phyloP scores from a whole-genome alignment of 2,113 vertebrate species.

The Oryzias celebensis region DNA sequence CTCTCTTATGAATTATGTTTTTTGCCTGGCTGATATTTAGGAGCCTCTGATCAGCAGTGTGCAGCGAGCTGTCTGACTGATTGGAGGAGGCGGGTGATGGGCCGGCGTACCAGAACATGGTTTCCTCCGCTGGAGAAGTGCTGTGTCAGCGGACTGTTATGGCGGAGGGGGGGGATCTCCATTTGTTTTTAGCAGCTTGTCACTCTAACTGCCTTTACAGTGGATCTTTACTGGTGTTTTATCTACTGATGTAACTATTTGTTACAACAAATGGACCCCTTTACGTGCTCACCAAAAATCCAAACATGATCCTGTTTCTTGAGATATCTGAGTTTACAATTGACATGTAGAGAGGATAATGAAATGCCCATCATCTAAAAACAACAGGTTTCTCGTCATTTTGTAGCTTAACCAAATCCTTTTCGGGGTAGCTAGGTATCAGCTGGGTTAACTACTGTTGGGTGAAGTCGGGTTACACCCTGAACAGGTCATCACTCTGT shows the following conservation, averaged over 20 bases:
- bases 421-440: no score
- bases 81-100: slow-evolving; percentile 20
- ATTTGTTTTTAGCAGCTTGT: slow-evolving; percentile 77
- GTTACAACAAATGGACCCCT: slow-evolving; percentile 59
- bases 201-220: slow-evolving; percentile 61
- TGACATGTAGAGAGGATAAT: no score
- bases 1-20: slow-evolving; percentile 56
- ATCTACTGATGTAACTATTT: slow-evolving; percentile 79
- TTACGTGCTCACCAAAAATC: no score
- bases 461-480: no score
- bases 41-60: slow-evolving; percentile 67
- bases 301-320: no score
- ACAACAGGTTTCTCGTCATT: no score
- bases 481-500: no score
- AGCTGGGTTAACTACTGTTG: no score
- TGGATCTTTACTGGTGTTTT: slow-evolving; percentile 72
- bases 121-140: slow-evolving; percentile 29
- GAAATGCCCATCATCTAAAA: no score
- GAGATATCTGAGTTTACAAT: no score
- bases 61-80: slow-evolving; percentile 42
- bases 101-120: slow-evolving; percentile 5
- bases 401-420: no score
- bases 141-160: slow-evolving; percentile 70
- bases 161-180: slow-evolving; percentile 42
- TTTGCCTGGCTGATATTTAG: slow-evolving; percentile 68